These are phyloP conservation scores for Poecilia picta DNA, from an alignment of 2,797 vertebrate species.

Conservation along the genomic window DNA sequence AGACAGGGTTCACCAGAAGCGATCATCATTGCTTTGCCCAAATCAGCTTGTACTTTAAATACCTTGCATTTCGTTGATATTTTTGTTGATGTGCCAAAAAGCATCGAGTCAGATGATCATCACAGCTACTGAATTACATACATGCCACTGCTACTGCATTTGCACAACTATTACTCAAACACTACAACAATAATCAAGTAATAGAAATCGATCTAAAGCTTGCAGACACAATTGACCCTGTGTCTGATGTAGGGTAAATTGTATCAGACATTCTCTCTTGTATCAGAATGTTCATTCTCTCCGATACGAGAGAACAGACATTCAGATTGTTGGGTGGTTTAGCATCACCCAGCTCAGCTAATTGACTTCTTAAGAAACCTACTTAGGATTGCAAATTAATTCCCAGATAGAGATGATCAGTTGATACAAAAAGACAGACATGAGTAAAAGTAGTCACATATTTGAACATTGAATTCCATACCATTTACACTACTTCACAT, in stretches of 20 bases:
- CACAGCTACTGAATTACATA: neutral
- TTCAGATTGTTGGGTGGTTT: neutral
- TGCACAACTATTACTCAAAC: neutral
- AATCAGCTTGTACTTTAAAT: neutral
- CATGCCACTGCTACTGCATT: neutral
- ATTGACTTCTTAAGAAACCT: neutral
- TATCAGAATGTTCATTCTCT: no score
- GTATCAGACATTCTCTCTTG: neutral
- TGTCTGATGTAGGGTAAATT: neutral
- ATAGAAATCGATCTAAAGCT: neutral
- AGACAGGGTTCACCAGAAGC: neutral
- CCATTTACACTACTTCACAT: neutral
- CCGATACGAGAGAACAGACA: no score
- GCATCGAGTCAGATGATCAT: neutral
- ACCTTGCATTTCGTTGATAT: neutral
- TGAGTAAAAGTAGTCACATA: neutral
- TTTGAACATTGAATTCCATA: neutral
- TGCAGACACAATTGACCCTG: neutral
- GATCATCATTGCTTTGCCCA: neutral
- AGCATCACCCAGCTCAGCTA: neutral
- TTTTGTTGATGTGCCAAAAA: neutral
- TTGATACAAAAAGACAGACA: neutral
- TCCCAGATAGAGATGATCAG: neutral
- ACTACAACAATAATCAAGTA: neutral
- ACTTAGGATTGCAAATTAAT: neutral